Base-by-base conservation (phyloP, 2,888 invertebrate genomes). In the Octonoba sinensis region DNA sequence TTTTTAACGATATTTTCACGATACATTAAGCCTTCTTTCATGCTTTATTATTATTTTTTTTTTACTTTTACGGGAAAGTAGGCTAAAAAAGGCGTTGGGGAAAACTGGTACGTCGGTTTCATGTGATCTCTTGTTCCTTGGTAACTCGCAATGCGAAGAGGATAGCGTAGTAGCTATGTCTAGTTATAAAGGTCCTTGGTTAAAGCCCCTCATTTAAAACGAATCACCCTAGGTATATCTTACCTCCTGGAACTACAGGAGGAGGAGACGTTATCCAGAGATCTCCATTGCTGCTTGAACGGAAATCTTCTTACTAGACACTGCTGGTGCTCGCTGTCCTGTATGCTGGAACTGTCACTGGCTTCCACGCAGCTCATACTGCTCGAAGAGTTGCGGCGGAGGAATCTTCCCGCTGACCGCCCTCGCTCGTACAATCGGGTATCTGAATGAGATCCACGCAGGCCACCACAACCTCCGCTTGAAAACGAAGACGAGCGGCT, bases 351-450 rank as follows among this genome's bases (percentile, higher is more conserved):
- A 24, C 83, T 83, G 49, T 83, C 83, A 18, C 83, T 83, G 1
- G 72, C 75, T 20, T 83, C 83, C n/a, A 83, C 75, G 67, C 83
- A 73, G 24, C 83, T 83, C 72, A 83, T 79, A 36, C 77, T 83
- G 20, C 83, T 77, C 11, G 81, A 75, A 1, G 83, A 83, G 46
- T 76, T 76, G 2, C 83, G 69, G n/a, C 83, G 54, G 12, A 77
- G 69, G 8, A 36, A 36, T 36, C 36, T 3, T 6, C 36, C 36
- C 36, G 36, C 3, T 0, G 65, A 49, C 59, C 78, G 56, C 6
- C 64, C 51, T 15, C 77, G 62, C 57, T 83, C 83, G 54, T 83
- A 83, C 22, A 83, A 18, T 12, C 83, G 22, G 4, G 77, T 78
- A 47, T 83, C 83, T 1, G 83, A 78, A 18, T 78, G 83, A 0